A percentile compares a stretch with the other conserved stretches of the same genome.
Conservation (phyloP, 2,113 vertebrate species). For the Dendropsophus ebraccatus region DNA sequence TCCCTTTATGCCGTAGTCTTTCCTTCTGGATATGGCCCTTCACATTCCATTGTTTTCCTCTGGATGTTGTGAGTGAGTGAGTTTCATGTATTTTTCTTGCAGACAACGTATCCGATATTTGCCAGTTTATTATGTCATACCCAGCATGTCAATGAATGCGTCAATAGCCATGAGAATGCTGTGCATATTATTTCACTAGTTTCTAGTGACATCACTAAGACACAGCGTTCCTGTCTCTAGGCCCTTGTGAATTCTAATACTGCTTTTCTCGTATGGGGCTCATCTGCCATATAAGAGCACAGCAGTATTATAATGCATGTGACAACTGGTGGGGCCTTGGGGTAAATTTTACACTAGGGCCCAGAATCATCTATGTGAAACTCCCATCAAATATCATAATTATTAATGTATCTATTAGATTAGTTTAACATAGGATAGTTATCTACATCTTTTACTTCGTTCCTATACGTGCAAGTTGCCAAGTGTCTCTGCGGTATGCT, state of each 20-base stretch:
- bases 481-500: too few species aligned
- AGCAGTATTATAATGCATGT: background rate
- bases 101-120: background rate
- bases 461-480: too few species aligned
- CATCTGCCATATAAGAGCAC: background rate
- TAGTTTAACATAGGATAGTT: too few species aligned
- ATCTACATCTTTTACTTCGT: too few species aligned
- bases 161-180: background rate
- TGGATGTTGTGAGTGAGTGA: background rate
- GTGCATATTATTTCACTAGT: background rate
- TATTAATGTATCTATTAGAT: too few species aligned
- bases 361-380: too few species aligned
- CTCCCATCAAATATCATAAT: too few species aligned
- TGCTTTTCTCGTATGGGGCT: background rate
- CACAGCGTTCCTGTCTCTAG: background rate
- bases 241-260: background rate
- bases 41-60: background rate
- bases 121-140: background rate
- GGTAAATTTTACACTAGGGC: background rate
- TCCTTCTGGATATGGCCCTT: conserved; percentile 4
- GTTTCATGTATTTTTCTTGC: background rate
- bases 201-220: background rate
- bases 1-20: background rate
- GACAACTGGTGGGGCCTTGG: background rate
- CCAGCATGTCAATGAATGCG: background rate